phyloP scores from a whole-genome alignment of 2,797 vertebrate species.

The Karalla daura region DNA sequence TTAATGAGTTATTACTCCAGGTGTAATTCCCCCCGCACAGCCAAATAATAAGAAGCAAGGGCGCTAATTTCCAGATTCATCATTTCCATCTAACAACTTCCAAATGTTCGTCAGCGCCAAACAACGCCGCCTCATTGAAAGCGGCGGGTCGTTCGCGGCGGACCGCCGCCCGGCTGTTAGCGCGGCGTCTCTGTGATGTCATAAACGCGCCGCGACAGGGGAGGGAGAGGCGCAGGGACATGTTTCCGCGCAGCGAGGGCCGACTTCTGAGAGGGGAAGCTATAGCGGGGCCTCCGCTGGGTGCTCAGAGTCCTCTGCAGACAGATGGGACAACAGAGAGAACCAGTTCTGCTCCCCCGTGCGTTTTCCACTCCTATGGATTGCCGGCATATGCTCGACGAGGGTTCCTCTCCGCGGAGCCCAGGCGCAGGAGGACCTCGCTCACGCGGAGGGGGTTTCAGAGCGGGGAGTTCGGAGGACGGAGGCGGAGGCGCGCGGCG shows the following conservation, averaged over 20 bases:
- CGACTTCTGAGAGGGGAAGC: constrained; percentile 63
- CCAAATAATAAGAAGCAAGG: constrained; percentile 74
- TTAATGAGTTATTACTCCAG: constrained; percentile 82
- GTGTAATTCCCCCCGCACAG: constrained; percentile 71
- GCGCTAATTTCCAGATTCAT: constrained; percentile 78
- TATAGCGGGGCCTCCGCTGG: constrained; percentile 62
- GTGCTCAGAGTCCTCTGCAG: constrained; percentile 69
- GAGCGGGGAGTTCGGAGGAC: constrained; percentile 26
- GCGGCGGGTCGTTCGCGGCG: constrained; percentile 42
- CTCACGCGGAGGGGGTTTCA: constrained; percentile 38
- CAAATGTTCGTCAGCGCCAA: constrained; percentile 62
- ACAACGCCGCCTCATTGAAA: constrained; percentile 54
- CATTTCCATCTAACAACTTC: constrained; percentile 71
- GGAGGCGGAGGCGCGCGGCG: no score
- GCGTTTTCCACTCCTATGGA: constrained; percentile 71
- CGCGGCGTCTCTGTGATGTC: constrained; percentile 56
- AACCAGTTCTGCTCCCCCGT: constrained; percentile 68
- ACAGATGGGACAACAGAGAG: constrained; percentile 81
- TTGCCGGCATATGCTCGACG: constrained; percentile 75
- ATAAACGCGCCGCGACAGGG: constrained; percentile 54
- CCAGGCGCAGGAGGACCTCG: constrained; percentile 52
- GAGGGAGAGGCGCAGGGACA: constrained; percentile 60
- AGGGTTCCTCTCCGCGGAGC: constrained; percentile 60
- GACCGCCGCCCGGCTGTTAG: constrained; percentile 37
- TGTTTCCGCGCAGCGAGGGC: constrained; percentile 73